Percentiles rank a stretch among this genome's conserved stretches.
phyloP scores from a whole-genome alignment of 2,888 invertebrate genomes.

The Trachelus troglodyta region DNA sequence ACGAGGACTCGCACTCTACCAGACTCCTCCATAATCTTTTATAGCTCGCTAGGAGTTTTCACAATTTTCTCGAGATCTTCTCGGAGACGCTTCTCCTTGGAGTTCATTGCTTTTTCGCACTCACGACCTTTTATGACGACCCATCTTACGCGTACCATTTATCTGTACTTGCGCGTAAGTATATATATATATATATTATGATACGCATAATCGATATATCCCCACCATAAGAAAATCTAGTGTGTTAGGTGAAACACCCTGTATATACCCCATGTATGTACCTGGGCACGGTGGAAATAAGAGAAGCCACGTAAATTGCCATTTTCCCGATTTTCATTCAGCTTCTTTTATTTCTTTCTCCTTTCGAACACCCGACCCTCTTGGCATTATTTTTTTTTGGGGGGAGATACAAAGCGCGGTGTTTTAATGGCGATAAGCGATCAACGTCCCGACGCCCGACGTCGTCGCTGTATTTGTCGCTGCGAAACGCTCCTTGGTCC shows the following conservation, averaged over 20 bases:
- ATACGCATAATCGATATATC: no score
- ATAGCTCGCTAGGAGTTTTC: background rate
- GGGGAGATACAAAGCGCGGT: constrained; percentile 40
- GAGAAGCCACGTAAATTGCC: background rate
- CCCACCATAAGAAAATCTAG: no score
- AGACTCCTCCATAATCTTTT: background rate
- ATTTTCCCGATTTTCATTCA: background rate
- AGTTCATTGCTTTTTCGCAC: background rate
- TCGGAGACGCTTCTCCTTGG: background rate
- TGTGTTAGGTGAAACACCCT: background rate
- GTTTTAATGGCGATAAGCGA: constrained; percentile 44
- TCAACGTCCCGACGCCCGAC: constrained; percentile 34
- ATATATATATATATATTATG: background rate
- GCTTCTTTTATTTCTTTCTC: background rate
- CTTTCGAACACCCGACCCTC: background rate
- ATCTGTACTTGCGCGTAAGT: background rate
- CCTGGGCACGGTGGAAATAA: background rate
- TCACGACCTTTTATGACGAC: background rate
- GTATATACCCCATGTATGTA: background rate
- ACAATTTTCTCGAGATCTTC: background rate
- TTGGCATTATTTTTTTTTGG: background rate
- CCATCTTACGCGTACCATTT: background rate
- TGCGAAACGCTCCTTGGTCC: background rate
- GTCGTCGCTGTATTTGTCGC: constrained; percentile 36
- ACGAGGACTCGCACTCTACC: background rate